Base-by-base conservation (phyloP, 2,888 invertebrate genomes). In the Cryptocephalus moraei region DNA sequence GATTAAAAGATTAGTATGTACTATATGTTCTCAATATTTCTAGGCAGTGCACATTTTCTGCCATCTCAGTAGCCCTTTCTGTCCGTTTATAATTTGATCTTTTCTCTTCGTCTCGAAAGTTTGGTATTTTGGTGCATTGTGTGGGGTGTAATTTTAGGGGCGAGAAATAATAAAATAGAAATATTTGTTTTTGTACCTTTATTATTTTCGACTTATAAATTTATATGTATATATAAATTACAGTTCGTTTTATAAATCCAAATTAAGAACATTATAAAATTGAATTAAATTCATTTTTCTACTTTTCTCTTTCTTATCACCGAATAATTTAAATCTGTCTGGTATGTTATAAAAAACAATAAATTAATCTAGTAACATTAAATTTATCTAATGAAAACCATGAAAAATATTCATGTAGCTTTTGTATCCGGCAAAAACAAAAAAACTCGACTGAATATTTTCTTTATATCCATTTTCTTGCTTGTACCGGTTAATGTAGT, bases 181-280 rank as follows among this genome's bases (percentile, higher is more conserved):
- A 36, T 6, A 12, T 36, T 36, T 43, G 51, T 54, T 55, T 60
- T 58, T 59, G 57, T 59, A 61, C 57, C 57, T 56, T 57, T 59
- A 58, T 61, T 57, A 56, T 58, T 60, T 50, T 57, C 53, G 53
- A 56, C 51, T 60, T 59, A 60, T 60, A 61, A 60, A 60, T 60
- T 58, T 56, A 57, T 59, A 61, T 59, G 57, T 57, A 57, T 60
- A 58, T 61, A 60, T 59, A 62, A 61, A 61, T 58, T 61, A 62
- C 61, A 62, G 54, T 57, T 62, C 57, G 60, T 61, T 60, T 61
- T 60, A 59, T 59, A 58, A 63, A 62, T 60, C 53, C 48, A 60
- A 61, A 58, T 55, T 55, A 61, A 56, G 56, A 59, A 60, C 58
- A 60, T 61, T 61, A 60, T 61, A 60, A 61, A 62, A 60, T 60